Evolutionary conservation across 2,888 invertebrate species (phyloP).

Genomic region (Tanypteryx hageni): DNA sequence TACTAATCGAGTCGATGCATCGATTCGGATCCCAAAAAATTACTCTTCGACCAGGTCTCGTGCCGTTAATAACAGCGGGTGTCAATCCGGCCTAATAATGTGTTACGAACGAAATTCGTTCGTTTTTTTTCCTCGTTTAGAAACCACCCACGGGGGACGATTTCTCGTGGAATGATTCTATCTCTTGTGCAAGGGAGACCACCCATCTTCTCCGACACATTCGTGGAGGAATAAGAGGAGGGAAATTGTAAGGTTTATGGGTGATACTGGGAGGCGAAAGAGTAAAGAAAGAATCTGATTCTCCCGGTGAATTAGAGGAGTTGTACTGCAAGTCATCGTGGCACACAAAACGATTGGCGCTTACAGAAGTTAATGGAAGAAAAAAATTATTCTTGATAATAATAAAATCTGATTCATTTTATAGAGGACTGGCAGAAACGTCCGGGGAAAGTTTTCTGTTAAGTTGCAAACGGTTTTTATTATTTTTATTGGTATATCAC

Average conservation of each 20-base stretch:
- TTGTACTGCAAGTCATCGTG: too few species aligned
- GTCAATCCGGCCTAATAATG: neutral
- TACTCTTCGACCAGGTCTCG: neutral
- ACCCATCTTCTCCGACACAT: neutral
- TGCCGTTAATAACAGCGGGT: slow-evolving; percentile 17
- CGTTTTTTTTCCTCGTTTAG: neutral
- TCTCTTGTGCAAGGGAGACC: neutral
- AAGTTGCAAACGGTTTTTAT: too few species aligned
- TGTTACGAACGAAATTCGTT: neutral
- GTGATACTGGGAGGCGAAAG: too few species aligned
- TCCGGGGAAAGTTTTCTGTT: too few species aligned
- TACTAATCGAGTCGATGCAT: neutral
- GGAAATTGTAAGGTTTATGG: neutral
- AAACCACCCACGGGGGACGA: neutral
- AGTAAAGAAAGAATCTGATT: too few species aligned
- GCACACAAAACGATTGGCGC: too few species aligned
- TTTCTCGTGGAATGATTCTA: neutral
- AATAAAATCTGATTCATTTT: too few species aligned
- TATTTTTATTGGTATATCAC: too few species aligned
- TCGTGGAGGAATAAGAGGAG: neutral
- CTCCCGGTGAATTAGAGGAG: too few species aligned
- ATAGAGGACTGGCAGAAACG: too few species aligned
- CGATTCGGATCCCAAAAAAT: neutral
- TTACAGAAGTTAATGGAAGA: too few species aligned
- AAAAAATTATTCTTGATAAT: too few species aligned